Conservation (phyloP, 2,113 vertebrate genomes). For the Illadopsis cleaveri region DNA sequence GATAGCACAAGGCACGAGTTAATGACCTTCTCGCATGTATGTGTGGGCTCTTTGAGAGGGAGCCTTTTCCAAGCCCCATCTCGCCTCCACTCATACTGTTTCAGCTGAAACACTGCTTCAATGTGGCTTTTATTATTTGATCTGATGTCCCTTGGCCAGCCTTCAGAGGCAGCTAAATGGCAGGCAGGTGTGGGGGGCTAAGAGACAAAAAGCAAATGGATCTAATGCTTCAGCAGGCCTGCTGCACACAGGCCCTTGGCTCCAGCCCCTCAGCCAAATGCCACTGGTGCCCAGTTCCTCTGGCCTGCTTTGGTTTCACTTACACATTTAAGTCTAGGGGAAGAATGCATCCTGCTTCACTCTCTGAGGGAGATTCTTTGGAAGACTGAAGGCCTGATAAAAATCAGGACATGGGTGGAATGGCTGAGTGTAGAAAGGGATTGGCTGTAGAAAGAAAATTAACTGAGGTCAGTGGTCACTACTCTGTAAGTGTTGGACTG, state of each 20-base stretch:
- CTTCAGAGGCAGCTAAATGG: constrained; percentile 44
- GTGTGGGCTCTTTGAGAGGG: constrained; percentile 54
- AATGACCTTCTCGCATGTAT: constrained; percentile 63
- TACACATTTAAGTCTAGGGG: neutral
- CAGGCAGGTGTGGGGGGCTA: neutral
- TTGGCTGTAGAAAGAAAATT: neutral
- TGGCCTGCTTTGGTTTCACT: neutral
- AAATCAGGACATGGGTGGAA: neutral
- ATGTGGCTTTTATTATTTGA: constrained; percentile 39
- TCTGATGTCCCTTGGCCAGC: constrained; percentile 47
- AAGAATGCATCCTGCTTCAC: neutral
- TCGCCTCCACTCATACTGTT: constrained; percentile 27
- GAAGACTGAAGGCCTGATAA: neutral
- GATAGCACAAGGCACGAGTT: constrained; percentile 58
- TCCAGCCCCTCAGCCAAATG: neutral
- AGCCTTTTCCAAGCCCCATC: constrained; percentile 50
- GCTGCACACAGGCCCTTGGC: neutral
- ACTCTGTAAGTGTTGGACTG: neutral
- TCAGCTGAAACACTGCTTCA: constrained; percentile 39
- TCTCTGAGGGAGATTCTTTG: neutral
- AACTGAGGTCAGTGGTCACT: neutral
- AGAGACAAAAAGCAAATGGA: constrained; percentile 28
- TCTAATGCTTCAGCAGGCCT: neutral
- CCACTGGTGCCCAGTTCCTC: neutral
- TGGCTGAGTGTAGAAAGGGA: neutral